These are phyloP conservation scores for Piaya cayana DNA, from an alignment of 2,113 vertebrate genomes.

Conservation along the genomic window DNA sequence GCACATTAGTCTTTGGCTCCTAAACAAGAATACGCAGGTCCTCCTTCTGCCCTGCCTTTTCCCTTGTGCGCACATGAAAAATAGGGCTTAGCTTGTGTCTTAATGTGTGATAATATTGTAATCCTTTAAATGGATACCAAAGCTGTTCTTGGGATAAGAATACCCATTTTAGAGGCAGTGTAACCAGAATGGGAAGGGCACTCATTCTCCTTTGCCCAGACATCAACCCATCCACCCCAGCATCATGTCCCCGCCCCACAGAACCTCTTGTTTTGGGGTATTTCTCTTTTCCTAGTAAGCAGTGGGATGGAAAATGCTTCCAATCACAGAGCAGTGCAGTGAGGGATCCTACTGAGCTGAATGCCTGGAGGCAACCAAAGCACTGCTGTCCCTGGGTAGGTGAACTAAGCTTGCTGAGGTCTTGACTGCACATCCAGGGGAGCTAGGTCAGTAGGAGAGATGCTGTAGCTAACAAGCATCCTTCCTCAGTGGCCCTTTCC, in stretches of 20 bases:
- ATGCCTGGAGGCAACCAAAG: neutral
- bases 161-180: neutral
- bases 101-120: neutral
- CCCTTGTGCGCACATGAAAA: neutral
- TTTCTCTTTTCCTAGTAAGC: neutral
- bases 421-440: fast-evolving
- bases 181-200: neutral
- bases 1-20: slow-evolving; percentile 51
- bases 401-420: neutral
- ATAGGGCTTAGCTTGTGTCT: neutral
- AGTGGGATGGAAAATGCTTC: neutral
- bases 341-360: neutral
- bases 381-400: neutral
- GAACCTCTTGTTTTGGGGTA: neutral
- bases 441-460: neutral
- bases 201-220: neutral
- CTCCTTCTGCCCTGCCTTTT: neutral
- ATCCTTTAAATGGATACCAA: neutral
- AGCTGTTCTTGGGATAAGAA: neutral
- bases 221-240: neutral
- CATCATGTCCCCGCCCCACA: neutral
- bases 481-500: neutral
- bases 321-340: fast-evolving
- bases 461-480: neutral
- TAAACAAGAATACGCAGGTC: neutral